phyloP scores from a whole-genome alignment of 1,140 invertebrate species.

The Penaeus indicus region DNA sequence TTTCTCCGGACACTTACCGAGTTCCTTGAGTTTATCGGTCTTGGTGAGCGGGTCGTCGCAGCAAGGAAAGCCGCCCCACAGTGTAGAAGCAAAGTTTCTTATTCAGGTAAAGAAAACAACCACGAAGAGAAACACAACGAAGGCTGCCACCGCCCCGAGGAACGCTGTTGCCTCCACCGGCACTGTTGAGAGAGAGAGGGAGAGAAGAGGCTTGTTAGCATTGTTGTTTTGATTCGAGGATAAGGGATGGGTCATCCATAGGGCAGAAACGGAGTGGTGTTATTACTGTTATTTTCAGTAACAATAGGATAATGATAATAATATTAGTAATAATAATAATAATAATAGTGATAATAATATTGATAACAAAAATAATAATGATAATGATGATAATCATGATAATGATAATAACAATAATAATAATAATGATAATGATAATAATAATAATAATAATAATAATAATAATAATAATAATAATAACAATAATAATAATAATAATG shows the following conservation, averaged over 20 bases:
- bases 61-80: slow-evolving; percentile 75
- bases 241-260: neutral
- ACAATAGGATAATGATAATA: too few relatives aligned
- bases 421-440: too few relatives aligned
- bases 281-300: too few relatives aligned
- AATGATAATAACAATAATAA: too few relatives aligned
- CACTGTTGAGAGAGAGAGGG: slow-evolving; percentile 72
- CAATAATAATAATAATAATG: too few relatives aligned
- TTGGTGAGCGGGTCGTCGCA: slow-evolving; percentile 72
- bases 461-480: too few relatives aligned
- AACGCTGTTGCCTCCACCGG: slow-evolving; percentile 83
- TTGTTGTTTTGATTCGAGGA: neutral
- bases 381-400: too few relatives aligned
- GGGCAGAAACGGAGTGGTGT: too few relatives aligned
- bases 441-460: too few relatives aligned
- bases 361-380: too few relatives aligned
- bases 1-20: slow-evolving; percentile 67
- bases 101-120: slow-evolving; percentile 83
- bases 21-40: slow-evolving; percentile 67
- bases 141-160: slow-evolving; percentile 81
- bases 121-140: slow-evolving; percentile 81
- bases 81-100: slow-evolving; percentile 80
- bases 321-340: too few relatives aligned
- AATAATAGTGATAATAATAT: too few relatives aligned
- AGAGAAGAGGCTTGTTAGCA: neutral